Conservation (phyloP, 2,888 invertebrate species). For the Acholoe squamosa region DNA sequence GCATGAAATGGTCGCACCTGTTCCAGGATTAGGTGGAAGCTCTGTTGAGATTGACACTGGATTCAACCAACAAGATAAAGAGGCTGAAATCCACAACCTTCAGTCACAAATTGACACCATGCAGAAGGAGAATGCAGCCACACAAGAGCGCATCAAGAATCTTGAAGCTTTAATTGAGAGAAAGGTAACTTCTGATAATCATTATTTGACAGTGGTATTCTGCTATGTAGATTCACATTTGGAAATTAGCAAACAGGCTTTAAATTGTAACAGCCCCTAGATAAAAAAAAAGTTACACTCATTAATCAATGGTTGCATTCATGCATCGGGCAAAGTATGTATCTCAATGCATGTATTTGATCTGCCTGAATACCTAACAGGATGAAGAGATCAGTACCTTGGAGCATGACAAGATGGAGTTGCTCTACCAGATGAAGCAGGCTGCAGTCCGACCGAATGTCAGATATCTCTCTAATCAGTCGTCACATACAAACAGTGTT, state of each 20-base stretch:
- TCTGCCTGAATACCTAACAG: too few species aligned
- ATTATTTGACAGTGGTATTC: too few species aligned
- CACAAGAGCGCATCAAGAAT: background rate
- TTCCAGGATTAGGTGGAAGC: background rate
- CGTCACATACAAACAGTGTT: background rate
- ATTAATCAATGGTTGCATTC: too few species aligned
- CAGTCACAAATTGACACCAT: background rate
- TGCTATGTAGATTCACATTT: too few species aligned
- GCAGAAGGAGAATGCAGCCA: background rate
- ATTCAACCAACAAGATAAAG: background rate
- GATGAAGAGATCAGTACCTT: slow-evolving; percentile 58
- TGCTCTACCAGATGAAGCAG: slow-evolving; percentile 66
- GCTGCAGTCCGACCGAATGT: slow-evolving; percentile 55
- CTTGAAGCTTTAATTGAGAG: background rate
- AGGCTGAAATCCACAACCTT: background rate
- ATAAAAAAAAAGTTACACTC: too few species aligned
- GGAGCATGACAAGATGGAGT: slow-evolving; percentile 64
- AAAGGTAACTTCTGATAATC: background rate
- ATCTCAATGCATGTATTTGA: too few species aligned
- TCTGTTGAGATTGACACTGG: background rate
- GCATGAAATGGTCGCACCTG: background rate
- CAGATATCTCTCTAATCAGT: slow-evolving; percentile 36
- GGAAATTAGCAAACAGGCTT: too few species aligned
- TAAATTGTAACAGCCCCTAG: too few species aligned
- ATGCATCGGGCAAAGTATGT: too few species aligned